Percentiles rank a stretch among this genome's conserved stretches.
These are phyloP conservation scores for Formica aserva DNA, from an alignment of 2,888 invertebrate genomes.

Conservation along the genomic window DNA sequence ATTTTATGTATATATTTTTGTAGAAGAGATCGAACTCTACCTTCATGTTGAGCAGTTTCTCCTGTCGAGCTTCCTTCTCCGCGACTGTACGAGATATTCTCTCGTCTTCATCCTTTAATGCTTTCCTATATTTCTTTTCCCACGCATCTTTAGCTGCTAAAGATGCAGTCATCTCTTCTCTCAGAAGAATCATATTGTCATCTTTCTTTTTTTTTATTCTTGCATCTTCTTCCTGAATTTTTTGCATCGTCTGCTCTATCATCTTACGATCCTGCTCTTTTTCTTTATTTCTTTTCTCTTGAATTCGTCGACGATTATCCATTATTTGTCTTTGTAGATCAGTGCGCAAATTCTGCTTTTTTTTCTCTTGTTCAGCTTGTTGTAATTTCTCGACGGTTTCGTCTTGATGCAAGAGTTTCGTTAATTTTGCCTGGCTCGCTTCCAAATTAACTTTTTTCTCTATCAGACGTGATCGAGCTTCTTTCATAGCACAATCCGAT, in stretches of 20 bases:
- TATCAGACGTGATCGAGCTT: constrained; percentile 10
- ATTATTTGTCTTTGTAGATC: constrained; percentile 72
- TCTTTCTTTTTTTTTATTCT: constrained; percentile 57
- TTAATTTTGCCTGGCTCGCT: background rate
- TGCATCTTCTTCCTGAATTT: constrained; percentile 57
- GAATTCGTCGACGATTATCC: constrained; percentile 65
- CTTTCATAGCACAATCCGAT: background rate
- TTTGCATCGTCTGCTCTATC: constrained; percentile 61
- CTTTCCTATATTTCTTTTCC: constrained; percentile 67
- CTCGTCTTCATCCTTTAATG: constrained; percentile 66
- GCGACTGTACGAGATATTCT: constrained; percentile 58
- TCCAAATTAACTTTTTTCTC: constrained; percentile 18
- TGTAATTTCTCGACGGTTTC: background rate
- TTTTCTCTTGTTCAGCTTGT: constrained; percentile 9
- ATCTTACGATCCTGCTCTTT: constrained; percentile 72
- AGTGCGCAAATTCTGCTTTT: constrained; percentile 45
- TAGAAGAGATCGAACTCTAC: background rate
- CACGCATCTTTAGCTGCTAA: constrained; percentile 66
- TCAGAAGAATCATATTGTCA: constrained; percentile 49
- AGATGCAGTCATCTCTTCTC: constrained; percentile 66
- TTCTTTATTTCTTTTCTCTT: constrained; percentile 65
- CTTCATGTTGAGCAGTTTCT: constrained; percentile 39
- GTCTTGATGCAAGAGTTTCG: constrained; percentile 17
- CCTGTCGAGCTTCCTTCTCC: constrained; percentile 51
- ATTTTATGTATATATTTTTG: background rate